Conservation (phyloP, 2,797 vertebrate species). For the Morelia viridis region DNA sequence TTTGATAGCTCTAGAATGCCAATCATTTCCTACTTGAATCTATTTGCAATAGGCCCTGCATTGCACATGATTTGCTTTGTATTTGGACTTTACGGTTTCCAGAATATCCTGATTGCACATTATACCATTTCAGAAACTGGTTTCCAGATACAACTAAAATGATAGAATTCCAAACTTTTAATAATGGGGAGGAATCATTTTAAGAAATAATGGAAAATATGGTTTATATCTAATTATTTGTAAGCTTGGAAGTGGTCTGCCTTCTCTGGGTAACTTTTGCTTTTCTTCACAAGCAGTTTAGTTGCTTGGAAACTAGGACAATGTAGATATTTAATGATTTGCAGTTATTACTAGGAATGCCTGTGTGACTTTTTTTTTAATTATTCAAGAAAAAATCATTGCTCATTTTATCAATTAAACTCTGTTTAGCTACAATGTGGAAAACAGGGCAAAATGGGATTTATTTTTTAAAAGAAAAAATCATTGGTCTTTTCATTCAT, state of each 20-base stretch:
- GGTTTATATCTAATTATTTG: not conserved
- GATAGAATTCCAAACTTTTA: not conserved
- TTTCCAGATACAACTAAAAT: not conserved
- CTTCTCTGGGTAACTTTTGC: not conserved
- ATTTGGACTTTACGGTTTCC: not conserved
- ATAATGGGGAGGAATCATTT: not conserved
- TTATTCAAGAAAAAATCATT: not conserved
- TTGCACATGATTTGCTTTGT: not conserved
- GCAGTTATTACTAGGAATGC: not conserved
- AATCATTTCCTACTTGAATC: not conserved
- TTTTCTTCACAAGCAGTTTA: not conserved
- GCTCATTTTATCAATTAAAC: conserved; percentile 20
- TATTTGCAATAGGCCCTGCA: not conserved
- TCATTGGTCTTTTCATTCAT: not conserved
- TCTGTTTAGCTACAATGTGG: not conserved
- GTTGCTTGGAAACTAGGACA: not conserved
- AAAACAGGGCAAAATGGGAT: not conserved
- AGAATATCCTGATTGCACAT: not conserved
- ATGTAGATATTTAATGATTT: conserved; percentile 11
- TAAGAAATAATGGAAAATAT: not conserved
- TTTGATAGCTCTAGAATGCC: not conserved
- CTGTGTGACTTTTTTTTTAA: not conserved
- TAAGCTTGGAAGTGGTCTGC: not conserved
- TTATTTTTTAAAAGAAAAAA: not conserved
- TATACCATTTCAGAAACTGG: not conserved